phyloP scores from a whole-genome alignment of 1,140 invertebrate species.

The Drosophila pectinifera region DNA sequence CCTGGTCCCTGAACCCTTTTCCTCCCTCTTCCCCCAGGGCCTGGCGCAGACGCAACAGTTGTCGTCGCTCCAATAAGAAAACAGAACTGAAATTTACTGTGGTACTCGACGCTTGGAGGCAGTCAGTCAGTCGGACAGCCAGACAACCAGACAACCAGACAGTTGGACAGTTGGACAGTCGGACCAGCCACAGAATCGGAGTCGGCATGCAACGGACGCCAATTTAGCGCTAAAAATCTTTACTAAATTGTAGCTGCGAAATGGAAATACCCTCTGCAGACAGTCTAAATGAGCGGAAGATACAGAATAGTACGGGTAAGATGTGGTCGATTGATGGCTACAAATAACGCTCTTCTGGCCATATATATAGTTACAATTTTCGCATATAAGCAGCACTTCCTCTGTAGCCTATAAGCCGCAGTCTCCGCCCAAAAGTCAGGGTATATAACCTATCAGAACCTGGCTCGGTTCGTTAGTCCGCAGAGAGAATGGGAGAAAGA shows the following conservation, averaged over 20 bases:
- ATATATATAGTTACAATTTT: not conserved
- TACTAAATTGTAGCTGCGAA: not conserved
- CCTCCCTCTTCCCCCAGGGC: not conserved
- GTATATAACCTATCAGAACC: constrained; percentile 44
- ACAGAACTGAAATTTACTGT: constrained; percentile 37
- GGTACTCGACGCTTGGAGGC: constrained; percentile 44
- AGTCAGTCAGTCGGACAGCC: constrained; percentile 48
- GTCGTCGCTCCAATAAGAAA: constrained; percentile 65
- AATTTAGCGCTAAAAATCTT: constrained; percentile 71
- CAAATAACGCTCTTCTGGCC: not conserved
- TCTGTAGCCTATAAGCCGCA: not conserved
- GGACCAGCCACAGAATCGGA: constrained; percentile 18
- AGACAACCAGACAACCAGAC: no score
- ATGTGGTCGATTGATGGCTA: not conserved
- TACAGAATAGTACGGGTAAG: not conserved
- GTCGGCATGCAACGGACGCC: constrained; percentile 66
- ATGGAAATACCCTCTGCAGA: constrained; percentile 8
- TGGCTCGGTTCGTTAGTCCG: constrained; percentile 64
- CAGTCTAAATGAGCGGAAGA: no score
- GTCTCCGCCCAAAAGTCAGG: not conserved
- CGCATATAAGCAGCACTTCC: not conserved
- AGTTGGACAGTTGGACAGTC: constrained; percentile 24
- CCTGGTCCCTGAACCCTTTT: constrained; percentile 16
- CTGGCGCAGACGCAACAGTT: constrained; percentile 43
- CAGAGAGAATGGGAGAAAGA: constrained; percentile 38